Conservation (phyloP, 2,888 invertebrate species). For the Hedychridium roseum region DNA sequence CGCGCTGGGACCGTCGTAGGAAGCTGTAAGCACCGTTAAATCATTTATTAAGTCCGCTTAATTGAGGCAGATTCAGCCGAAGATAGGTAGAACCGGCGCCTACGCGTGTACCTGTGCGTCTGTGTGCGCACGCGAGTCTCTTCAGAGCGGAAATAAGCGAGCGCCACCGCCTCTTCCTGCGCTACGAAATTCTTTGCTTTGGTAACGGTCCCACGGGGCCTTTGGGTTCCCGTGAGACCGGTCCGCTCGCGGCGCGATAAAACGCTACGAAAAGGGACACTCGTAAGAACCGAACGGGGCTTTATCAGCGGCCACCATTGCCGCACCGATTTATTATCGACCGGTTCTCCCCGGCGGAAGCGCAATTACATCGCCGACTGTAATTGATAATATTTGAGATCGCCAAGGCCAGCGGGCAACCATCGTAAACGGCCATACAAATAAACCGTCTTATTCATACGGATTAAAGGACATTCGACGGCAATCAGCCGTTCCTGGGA, state of each 20-base stretch:
- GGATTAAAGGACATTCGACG: too few relatives aligned
- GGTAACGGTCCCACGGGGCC: constrained; percentile 26
- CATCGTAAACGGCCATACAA: too few relatives aligned
- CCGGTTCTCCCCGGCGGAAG: constrained; percentile 1
- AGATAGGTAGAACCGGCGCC: constrained; percentile 14
- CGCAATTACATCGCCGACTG: too few relatives aligned
- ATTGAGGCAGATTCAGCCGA: constrained; percentile 34
- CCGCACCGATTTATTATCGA: constrained; percentile 8
- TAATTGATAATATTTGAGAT: too few relatives aligned
- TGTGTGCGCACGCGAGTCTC: constrained; percentile 5
- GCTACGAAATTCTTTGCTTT: constrained; percentile 26
- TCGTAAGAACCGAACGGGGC: background rate
- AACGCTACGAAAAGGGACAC: background rate
- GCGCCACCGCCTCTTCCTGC: constrained; percentile 10
- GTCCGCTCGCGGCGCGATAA: background rate
- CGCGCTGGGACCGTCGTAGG: constrained; percentile 18
- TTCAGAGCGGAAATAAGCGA: constrained; percentile 25
- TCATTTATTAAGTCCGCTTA: constrained; percentile 39
- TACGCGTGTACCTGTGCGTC: too few relatives aligned
- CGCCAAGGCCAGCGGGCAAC: too few relatives aligned
- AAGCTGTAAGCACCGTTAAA: constrained; percentile 37
- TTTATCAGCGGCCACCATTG: too few relatives aligned
- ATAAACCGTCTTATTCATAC: too few relatives aligned
- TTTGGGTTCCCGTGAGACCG: constrained; percentile 1
- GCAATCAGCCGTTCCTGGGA: too few relatives aligned